Evolutionary conservation across 2,113 vertebrate genomes (phyloP), one percentile per base, ranked within the genome.

Genomic region (Zootoca vivipara): DNA sequence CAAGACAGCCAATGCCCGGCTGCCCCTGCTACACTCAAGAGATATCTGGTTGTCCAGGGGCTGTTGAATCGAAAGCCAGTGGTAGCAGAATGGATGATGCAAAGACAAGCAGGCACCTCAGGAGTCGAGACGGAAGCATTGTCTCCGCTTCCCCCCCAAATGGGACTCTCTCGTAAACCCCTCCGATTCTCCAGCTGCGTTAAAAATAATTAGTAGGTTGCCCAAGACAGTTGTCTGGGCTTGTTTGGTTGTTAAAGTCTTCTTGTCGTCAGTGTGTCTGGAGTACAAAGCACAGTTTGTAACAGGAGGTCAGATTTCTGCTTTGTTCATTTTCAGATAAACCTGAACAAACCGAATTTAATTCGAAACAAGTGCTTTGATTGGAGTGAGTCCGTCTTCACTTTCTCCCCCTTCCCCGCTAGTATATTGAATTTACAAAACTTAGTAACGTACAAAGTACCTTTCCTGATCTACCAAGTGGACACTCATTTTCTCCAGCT

Each of bases 201-300:
- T 89, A 52, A 9, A 56, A 69, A 75, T 82, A 67, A 89, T 86
- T 65, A 40, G n/a, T n/a, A 7, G 40, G n/a, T 38, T 88, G 79
- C 22, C 58, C 7, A 16, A 56, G 12, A 28, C 35, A 52, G 6
- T 4, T 89, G 83, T n/a, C 83, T 10, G 15, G 7, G 74, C 77
- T 89, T 89, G 88, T 73, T 81, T 33, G 73, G 64, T 65, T 74
- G 56, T 38, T 38, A 4, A 35, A 80, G 30, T 38, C 35, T n/a
- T 72, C 35, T 52, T 46, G 28, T 3, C n/a, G 62, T 79, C 69
- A 4, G 69, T 35, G 78, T 81, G 52, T 16, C 52, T 52, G 30
- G 78, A 75, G 28, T 33, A 28, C 33, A 18, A n/a, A 74, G 46
- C 26, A 65, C 58, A 9, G 3, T 16, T 73, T 24, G 22, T 67